Conservation (phyloP, 2,113 vertebrate genomes). For the Entelurus aequoreus region DNA sequence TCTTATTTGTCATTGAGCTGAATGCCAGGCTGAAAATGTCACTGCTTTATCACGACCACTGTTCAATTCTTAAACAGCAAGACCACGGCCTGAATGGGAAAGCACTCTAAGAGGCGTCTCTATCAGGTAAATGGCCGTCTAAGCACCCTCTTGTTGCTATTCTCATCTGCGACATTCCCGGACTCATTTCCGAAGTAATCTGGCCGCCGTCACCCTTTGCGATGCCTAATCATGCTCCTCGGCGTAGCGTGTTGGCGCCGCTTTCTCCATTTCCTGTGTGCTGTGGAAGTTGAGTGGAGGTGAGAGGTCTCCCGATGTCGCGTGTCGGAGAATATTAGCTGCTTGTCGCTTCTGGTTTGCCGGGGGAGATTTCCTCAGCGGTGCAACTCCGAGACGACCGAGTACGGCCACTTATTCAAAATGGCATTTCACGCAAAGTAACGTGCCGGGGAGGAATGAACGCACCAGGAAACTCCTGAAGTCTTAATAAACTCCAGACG, state of each 20-base stretch:
- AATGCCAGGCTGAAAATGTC: slow-evolving; percentile 67
- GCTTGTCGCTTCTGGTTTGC: slow-evolving; percentile 67
- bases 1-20: slow-evolving; percentile 42
- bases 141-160: slow-evolving; percentile 47
- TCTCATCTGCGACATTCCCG: slow-evolving; percentile 44
- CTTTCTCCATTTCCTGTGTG: slow-evolving; percentile 49
- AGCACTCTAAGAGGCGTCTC: slow-evolving; percentile 20
- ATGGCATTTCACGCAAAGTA: slow-evolving; percentile 64
- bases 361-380: slow-evolving; percentile 40
- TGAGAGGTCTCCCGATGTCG: slow-evolving; percentile 61
- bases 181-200: slow-evolving; percentile 58
- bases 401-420: slow-evolving; percentile 30
- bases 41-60: slow-evolving; percentile 49
- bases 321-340: slow-evolving; percentile 65
- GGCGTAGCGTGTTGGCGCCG: slow-evolving; percentile 28
- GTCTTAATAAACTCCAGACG: no score
- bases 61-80: slow-evolving; percentile 23
- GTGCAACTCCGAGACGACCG: slow-evolving; percentile 17
- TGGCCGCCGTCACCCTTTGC: slow-evolving; percentile 28
- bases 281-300: slow-evolving; percentile 57
- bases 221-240: slow-evolving; percentile 41
- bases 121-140: slow-evolving; percentile 38
- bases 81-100: slow-evolving; percentile 23
- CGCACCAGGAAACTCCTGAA: not conserved
- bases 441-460: slow-evolving; percentile 30